Evolutionary conservation across 2,797 vertebrate genomes (phyloP), one percentile per base, ranked within the genome.

Genomic region (Gobio occitaniae): DNA sequence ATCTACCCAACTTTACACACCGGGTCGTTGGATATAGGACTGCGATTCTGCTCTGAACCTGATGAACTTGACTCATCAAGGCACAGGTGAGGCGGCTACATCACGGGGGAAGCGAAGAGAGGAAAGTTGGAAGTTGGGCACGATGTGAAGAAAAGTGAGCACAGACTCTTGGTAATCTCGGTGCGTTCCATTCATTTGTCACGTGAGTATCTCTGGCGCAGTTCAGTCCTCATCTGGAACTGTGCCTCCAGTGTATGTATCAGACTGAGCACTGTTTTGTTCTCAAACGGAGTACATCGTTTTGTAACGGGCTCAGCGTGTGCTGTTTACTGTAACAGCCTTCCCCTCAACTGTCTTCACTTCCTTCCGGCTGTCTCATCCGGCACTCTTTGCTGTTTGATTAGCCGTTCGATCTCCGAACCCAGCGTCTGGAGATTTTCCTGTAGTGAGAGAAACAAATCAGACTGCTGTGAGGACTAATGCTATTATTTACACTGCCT

Each of bases 371-470:
- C 91, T 80, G 90, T 89, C 76, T 96, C 95, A 56, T 96, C 96
- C 13, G 94, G 92, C 72, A 96, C 96, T 83, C 96, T 93, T 93
- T 97, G 97, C 89, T 97, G 96, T 92, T 99, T 99, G 89, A 97
- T 97, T 85, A 99, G 96, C 78, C 95, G 95, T 93, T 99, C 98
- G 84, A 99, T 99, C 95, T 99, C 98, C 59, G 96, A 94, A 83
- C 98, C 98, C 82, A 99, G 94, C 2, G 98, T 99, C 88, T 99
- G 98, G 61, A 99, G 96, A 87, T 97, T 99, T 93, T 99, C 98
- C 98, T 99, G 91, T 11, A 54, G 41, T 32, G 19, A 68, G 69
- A 86, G 36, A 81, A 41, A 77, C 29, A 80, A 81, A 84, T 61
- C 50, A 85, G 29, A 78, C 38, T 56, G 36, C 21, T 21, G 54